Conservation (phyloP, 2,888 invertebrate species). For the Synergus gifuensis region DNA sequence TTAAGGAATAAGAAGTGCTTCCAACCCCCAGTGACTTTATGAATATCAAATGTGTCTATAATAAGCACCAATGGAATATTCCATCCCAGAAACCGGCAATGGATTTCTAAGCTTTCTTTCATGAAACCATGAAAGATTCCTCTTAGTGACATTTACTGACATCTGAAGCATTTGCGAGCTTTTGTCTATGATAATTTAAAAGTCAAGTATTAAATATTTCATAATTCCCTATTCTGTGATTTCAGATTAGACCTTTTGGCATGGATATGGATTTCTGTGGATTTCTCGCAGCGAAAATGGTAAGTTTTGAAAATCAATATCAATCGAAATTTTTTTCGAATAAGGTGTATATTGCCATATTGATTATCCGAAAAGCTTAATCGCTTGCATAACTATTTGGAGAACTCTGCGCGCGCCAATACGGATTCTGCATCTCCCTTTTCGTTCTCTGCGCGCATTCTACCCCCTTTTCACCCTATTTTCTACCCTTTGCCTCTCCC, state of each 20-base stretch:
- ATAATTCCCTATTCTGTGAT: background rate
- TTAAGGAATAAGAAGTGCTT: conserved; percentile 21
- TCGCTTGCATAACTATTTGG: conserved; percentile 58
- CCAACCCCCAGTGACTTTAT: background rate
- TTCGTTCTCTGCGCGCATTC: conserved; percentile 54
- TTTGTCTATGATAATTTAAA: background rate
- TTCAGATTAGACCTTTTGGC: background rate
- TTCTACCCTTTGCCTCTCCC: conserved; percentile 57
- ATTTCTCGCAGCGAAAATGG: background rate
- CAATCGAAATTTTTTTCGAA: background rate
- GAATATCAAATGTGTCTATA: conserved; percentile 16
- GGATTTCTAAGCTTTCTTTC: background rate
- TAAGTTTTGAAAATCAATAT: background rate
- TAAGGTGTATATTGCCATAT: conserved; percentile 45
- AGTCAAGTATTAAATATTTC: background rate
- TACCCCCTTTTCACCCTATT: conserved; percentile 50
- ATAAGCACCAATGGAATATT: conserved; percentile 6
- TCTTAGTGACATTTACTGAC: background rate
- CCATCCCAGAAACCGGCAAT: background rate
- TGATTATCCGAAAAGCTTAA: conserved; percentile 56
- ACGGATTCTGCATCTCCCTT: conserved; percentile 50
- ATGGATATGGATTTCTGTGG: background rate
- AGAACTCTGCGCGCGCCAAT: conserved; percentile 58
- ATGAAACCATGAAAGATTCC: background rate
- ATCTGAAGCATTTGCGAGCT: background rate